Conservation (phyloP, 2,113 vertebrate species). For the Phrynosoma platyrhinos region DNA sequence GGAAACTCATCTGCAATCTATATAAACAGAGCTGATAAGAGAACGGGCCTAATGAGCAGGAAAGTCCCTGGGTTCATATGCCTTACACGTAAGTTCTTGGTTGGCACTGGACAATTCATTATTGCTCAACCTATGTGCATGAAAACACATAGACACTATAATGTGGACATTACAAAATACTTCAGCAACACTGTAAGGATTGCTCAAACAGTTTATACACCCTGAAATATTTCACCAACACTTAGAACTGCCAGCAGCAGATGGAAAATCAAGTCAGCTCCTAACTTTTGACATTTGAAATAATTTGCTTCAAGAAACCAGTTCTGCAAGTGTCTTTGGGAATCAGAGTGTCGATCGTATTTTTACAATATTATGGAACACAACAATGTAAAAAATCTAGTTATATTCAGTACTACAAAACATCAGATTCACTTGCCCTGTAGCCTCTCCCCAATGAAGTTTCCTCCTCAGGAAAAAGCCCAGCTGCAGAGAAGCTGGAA, state of each 20-base stretch:
- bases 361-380: too few relatives aligned
- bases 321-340: neutral
- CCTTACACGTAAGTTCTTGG: neutral
- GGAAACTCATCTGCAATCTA: neutral
- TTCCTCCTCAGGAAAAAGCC: too few relatives aligned
- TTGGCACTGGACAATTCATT: neutral
- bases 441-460: too few relatives aligned
- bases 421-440: neutral
- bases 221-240: neutral
- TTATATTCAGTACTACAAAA: neutral
- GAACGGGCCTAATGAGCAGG: neutral
- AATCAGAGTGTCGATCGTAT: neutral
- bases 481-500: too few relatives aligned
- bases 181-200: neutral
- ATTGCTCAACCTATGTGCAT: neutral
- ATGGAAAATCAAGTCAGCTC: neutral
- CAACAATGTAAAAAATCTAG: neutral
- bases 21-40: neutral
- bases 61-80: neutral
- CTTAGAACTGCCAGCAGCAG: neutral
- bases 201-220: neutral
- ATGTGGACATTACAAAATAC: neutral
- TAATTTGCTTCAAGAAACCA: neutral
- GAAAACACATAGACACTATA: neutral
- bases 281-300: neutral